Percentiles rank a stretch among this genome's conserved stretches.
phyloP scores from a whole-genome alignment of 2,113 vertebrate species.

The Proteles cristata region DNA sequence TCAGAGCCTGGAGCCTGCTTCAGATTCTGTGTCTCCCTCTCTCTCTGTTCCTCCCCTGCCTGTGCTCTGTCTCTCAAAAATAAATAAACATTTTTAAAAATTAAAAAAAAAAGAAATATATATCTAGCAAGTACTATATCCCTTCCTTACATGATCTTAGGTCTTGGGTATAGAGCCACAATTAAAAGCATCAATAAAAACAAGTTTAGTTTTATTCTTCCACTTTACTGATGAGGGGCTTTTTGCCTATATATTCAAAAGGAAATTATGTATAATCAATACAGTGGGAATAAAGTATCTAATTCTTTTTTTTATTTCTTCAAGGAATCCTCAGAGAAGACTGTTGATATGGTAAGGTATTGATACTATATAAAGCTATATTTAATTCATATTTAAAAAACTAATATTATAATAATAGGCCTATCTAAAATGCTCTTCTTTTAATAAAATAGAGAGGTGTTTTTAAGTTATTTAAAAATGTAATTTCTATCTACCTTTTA shows the following conservation, averaged over 20 bases:
- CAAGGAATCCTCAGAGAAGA: constrained; percentile 22
- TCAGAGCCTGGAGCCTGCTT: too few species aligned
- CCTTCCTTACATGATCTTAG: neutral
- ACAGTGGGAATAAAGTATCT: neutral
- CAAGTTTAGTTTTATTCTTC: neutral
- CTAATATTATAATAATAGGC: neutral
- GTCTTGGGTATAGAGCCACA: neutral
- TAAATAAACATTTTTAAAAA: too few species aligned
- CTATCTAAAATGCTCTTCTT: neutral
- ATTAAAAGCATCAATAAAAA: neutral
- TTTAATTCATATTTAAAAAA: constrained; percentile 32
- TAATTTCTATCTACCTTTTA: neutral
- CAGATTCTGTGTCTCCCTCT: too few species aligned
- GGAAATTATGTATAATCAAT: neutral
- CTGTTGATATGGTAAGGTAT: neutral
- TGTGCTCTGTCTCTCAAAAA: too few species aligned
- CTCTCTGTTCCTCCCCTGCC: too few species aligned
- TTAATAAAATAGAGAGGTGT: neutral
- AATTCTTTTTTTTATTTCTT: constrained; percentile 20
- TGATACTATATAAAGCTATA: constrained; percentile 14
- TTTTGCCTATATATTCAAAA: neutral
- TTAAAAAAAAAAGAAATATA: neutral
- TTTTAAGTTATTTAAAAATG: constrained; percentile 26
- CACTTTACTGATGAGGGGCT: neutral
- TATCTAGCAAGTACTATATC: neutral